phyloP scores from a whole-genome alignment of 2,113 vertebrate genomes.

The Camelus bactrianus region DNA sequence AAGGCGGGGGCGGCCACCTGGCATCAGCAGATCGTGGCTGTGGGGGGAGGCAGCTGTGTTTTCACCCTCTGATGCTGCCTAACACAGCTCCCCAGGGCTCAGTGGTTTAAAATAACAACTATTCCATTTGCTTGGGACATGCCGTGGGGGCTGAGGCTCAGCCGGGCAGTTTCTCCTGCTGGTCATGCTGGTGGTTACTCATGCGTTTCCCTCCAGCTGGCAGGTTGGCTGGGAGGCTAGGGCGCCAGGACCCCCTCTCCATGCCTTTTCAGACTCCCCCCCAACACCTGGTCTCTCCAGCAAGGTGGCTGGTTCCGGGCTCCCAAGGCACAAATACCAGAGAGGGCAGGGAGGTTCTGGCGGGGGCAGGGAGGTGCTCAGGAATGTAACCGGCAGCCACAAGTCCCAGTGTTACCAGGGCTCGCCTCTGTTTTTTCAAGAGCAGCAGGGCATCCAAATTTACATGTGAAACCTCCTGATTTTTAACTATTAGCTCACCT shows the following conservation, averaged over 20 bases:
- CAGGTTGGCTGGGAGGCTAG: neutral
- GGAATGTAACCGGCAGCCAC: neutral
- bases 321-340: neutral
- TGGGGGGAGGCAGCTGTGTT: fast-evolving
- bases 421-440: fast-evolving
- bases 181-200: fast-evolving
- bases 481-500: neutral
- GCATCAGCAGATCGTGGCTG: fast-evolving
- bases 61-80: fast-evolving
- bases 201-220: fast-evolving
- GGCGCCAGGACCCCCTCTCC: neutral
- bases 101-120: neutral
- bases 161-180: neutral
- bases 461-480: neutral
- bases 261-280: fast-evolving
- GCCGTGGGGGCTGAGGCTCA: neutral
- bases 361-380: neutral
- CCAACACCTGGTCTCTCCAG: neutral
- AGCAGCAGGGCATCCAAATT: neutral
- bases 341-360: fast-evolving
- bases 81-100: neutral
- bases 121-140: neutral
- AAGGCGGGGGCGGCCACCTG: neutral
- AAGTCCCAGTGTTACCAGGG: neutral
- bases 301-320: too few species aligned